Conservation (phyloP, 2,888 invertebrate genomes). For the Miltochrista miniata region DNA sequence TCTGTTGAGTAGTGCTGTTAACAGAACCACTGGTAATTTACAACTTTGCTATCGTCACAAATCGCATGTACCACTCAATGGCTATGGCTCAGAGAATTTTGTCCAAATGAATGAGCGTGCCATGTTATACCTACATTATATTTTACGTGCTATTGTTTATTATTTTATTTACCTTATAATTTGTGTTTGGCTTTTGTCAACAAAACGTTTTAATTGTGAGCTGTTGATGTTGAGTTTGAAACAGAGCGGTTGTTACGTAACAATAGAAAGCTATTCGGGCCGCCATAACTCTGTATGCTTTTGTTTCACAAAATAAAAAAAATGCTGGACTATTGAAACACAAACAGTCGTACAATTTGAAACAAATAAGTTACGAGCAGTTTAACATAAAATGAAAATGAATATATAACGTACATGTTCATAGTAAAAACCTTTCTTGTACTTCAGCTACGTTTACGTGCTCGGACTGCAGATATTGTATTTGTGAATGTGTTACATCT, state of each 20-base stretch:
- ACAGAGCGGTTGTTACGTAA: slow-evolving; percentile 16
- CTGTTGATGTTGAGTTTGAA: slow-evolving; percentile 24
- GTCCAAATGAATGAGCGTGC: not conserved
- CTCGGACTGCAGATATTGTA: too few species aligned
- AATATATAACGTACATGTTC: not conserved
- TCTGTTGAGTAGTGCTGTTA: too few species aligned
- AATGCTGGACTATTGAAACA: slow-evolving; percentile 23
- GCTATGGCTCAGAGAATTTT: too few species aligned
- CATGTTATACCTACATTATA: too few species aligned
- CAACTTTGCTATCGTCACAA: too few species aligned
- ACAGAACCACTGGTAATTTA: too few species aligned
- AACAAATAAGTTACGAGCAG: too few species aligned
- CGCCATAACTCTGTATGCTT: slow-evolving; percentile 26
- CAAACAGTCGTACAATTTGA: slow-evolving; percentile 1
- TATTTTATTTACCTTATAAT: slow-evolving; percentile 2
- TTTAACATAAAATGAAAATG: too few species aligned
- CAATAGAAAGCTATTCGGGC: slow-evolving; percentile 24
- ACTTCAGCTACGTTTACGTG: too few species aligned
- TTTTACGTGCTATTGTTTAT: not conserved
- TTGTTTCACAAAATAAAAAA: slow-evolving; percentile 29
- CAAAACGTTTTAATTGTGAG: slow-evolving; percentile 21
- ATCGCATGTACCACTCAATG: too few species aligned
- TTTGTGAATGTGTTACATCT: too few species aligned
- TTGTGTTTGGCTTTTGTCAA: slow-evolving; percentile 8
- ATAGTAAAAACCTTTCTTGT: not conserved